A percentile compares a stretch with the other conserved stretches of the same genome.
Evolutionary conservation across 2,797 vertebrate genomes (phyloP).

Genomic region (Parauchenoglanis ngamensis): DNA sequence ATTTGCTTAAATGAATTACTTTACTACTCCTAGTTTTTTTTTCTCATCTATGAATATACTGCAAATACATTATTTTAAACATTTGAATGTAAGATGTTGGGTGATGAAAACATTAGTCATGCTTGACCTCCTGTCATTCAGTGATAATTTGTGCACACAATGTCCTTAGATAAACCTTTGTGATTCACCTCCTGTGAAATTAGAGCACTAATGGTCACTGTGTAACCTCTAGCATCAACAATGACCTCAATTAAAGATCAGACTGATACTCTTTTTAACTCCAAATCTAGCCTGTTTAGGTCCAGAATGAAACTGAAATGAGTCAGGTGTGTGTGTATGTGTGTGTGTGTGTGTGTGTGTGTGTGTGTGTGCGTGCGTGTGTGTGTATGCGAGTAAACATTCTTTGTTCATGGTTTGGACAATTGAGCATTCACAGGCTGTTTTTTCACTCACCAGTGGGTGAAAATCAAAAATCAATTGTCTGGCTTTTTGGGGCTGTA

Average conservation of each 20-base stretch:
- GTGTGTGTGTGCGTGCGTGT: not conserved
- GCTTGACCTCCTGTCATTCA: not conserved
- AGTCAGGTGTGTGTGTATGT: no score
- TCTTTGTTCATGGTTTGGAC: slow-evolving; percentile 25
- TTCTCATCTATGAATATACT: not conserved
- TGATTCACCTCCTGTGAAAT: slow-evolving; percentile 33
- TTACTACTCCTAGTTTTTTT: not conserved
- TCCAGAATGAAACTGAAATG: not conserved
- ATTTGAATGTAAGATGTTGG: not conserved
- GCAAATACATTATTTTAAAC: not conserved
- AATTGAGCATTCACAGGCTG: slow-evolving; percentile 8
- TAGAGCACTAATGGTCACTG: slow-evolving; percentile 18
- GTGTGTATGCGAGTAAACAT: not conserved
- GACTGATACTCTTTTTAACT: slow-evolving; percentile 16
- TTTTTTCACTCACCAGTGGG: slow-evolving; percentile 3
- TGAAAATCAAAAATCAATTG: slow-evolving; percentile 12
- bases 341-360: not conserved
- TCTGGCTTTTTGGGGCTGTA: not conserved
- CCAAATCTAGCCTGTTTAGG: slow-evolving; percentile 11
- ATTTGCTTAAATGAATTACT: not conserved
- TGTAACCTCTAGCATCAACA: slow-evolving; percentile 19
- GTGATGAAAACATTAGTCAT: slow-evolving; percentile 5
- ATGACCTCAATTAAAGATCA: slow-evolving; percentile 47
- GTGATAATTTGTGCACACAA: not conserved
- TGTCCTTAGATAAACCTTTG: slow-evolving; percentile 7